These are phyloP conservation scores for Morelia viridis DNA, from an alignment of 2,797 vertebrate species.

Conservation along the genomic window DNA sequence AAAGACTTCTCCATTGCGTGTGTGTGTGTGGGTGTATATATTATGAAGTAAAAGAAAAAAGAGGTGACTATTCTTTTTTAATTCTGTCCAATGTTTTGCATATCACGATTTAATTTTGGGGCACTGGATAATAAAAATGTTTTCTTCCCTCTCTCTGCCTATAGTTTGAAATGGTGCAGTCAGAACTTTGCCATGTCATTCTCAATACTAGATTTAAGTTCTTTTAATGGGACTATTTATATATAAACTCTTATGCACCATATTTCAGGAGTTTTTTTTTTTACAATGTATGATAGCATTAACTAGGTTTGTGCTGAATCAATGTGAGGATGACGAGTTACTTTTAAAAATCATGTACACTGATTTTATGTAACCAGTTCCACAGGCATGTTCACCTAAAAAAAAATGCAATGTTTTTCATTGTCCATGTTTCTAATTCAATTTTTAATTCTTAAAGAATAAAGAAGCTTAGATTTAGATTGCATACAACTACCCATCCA, in stretches of 20 bases:
- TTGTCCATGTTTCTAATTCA: slow-evolving; percentile 26
- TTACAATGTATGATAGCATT: no score
- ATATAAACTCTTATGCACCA: not conserved
- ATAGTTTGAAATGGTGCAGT: not conserved
- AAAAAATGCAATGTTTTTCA: slow-evolving; percentile 8
- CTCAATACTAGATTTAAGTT: not conserved
- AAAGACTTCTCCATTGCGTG: no score
- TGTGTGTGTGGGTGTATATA: not conserved
- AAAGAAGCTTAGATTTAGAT: slow-evolving; percentile 34
- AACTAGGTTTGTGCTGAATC: not conserved
- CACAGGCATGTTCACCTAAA: not conserved
- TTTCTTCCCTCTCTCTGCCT: no score
- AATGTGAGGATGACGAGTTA: not conserved
- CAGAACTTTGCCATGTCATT: not conserved
- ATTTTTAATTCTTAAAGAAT: slow-evolving; percentile 36
- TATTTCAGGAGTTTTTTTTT: no score
- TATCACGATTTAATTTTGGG: not conserved
- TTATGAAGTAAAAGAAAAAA: not conserved
- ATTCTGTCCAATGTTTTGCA: not conserved
- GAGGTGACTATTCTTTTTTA: not conserved
- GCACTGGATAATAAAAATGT: not conserved
- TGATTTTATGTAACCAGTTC: not conserved
- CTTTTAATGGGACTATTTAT: not conserved
- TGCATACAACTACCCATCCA: slow-evolving; percentile 23
- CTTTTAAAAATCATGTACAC: not conserved